phyloP scores from a whole-genome alignment of 2,797 vertebrate genomes.

The Clamator glandarius region DNA sequence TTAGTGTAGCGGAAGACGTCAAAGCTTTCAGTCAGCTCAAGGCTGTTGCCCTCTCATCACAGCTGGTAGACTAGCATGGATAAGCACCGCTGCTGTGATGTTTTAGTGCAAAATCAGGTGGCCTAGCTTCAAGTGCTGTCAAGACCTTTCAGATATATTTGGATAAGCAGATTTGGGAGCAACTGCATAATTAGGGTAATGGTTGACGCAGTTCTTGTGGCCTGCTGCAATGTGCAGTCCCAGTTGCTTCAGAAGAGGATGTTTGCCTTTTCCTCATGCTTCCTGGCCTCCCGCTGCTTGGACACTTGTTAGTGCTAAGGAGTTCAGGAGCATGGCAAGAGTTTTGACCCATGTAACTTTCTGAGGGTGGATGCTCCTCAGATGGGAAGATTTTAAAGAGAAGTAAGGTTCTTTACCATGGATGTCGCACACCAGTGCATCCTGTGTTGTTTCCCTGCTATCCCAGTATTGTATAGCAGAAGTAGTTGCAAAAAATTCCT shows the following conservation, averaged over 20 bases:
- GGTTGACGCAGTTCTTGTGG: not conserved
- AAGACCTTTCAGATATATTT: conserved; percentile 1
- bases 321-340: not conserved
- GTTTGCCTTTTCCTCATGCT: not conserved
- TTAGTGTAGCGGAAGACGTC: not conserved
- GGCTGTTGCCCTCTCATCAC: not conserved
- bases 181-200: conserved; percentile 13
- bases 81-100: not conserved
- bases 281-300: not conserved
- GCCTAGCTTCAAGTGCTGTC: not conserved
- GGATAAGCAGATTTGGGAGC: conserved; percentile 34
- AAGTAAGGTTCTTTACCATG: not conserved
- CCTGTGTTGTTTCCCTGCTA: not conserved
- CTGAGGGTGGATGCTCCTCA: not conserved
- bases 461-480: not conserved
- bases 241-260: not conserved
- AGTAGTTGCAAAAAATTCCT: not conserved
- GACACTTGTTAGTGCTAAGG: not conserved
- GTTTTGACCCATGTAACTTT: not conserved
- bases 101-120: conserved; percentile 17
- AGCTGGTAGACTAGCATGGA: not conserved
- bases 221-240: not conserved
- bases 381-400: not conserved
- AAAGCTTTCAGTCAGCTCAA: not conserved
- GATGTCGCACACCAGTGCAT: not conserved